Evolutionary conservation across 2,888 invertebrate genomes (phyloP), one percentile per base, ranked within the genome.

Genomic region (Epinotia demarniana): DNA sequence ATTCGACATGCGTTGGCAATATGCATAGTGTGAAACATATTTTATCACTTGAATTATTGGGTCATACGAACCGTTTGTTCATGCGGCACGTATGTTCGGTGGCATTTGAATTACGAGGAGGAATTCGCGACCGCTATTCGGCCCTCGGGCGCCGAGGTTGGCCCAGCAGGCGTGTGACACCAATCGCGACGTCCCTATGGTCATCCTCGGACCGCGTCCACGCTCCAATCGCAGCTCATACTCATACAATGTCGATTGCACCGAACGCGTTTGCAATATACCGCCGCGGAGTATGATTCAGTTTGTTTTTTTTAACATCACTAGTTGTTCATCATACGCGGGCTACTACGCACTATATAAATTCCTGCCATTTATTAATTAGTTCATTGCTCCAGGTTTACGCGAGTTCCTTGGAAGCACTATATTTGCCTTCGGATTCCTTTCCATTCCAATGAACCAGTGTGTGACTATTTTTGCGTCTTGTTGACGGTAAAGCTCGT

Each of bases 91-190:
- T 93, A 92, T 87, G 84, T 81, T 81, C 60, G 76, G 73, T 79
- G 87, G 89, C 84, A 90, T 90, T 90, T 88, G 90, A 91, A 92
- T 92, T 93, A 93, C 93, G 93, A 92, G 91, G 86, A 90, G 93
- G 94, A 92, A 93, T 94, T 92, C 82, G 92, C 89, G 90, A 92
- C 94, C 94, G 94, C 94, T 94, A 94, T 90, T 90, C 88, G 92
- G 91, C 89, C 91, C 91, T 89, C 86, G 82, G 81, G 85, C 81
- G 84, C 79, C 80, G 81, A 78, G 80, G 81, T 81, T 81, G 79
- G 81, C 83, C 85, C 87, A 87, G 83, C 84, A 86, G 86, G 86
- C 87, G 86, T 85, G 87, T 93, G 93, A 92, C 93, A 93, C 91
- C 88, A 82, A 92, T 93, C 89, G 81, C 80, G 80, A 81, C 81